Percentiles rank a stretch among this genome's conserved stretches.
phyloP scores from a whole-genome alignment of 2,113 vertebrate species.

The Sebastes schlegelii region DNA sequence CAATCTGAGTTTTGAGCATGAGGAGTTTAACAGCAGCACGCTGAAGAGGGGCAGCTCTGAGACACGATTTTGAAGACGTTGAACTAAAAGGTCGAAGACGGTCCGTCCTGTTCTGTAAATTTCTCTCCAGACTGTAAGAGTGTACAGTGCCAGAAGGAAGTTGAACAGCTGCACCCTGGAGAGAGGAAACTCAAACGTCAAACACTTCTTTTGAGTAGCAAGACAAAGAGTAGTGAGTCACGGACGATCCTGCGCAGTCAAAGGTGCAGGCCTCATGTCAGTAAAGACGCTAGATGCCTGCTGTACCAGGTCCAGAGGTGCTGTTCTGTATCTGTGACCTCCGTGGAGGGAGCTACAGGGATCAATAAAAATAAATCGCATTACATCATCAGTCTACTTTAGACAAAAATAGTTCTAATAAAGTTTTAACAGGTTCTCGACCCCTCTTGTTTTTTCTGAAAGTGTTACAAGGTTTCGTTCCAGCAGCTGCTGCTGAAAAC shows the following conservation, averaged over 20 bases:
- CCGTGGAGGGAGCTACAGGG: background rate
- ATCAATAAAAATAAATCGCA: constrained; percentile 19
- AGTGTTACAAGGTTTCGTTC: constrained; percentile 10
- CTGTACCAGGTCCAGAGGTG: constrained; percentile 28
- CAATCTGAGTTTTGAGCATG: constrained; percentile 97
- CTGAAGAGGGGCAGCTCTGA: constrained; percentile 96
- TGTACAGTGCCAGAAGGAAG: constrained; percentile 9
- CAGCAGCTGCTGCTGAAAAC: background rate
- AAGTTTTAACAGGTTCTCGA: background rate
- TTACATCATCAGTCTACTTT: constrained; percentile 11
- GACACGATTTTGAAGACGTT: constrained; percentile 89
- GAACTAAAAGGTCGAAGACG: background rate
- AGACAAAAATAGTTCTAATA: constrained; percentile 1
- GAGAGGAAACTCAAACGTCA: background rate
- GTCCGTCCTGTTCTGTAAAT: constrained; percentile 23
- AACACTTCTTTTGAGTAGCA: constrained; percentile 1
- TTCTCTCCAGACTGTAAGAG: constrained; percentile 23
- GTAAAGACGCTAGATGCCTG: constrained; percentile 2
- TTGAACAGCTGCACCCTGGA: constrained; percentile 21
- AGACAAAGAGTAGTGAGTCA: constrained; percentile 2
- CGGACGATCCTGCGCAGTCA: background rate
- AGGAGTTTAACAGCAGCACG: constrained; percentile 93
- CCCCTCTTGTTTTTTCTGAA: constrained; percentile 12
- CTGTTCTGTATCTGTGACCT: constrained; percentile 47
- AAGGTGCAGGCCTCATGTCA: constrained; percentile 3